Evolutionary conservation across 2,888 invertebrate genomes (phyloP), one percentile per base, ranked within the genome.

Genomic region (Azorinus chamasolen): DNA sequence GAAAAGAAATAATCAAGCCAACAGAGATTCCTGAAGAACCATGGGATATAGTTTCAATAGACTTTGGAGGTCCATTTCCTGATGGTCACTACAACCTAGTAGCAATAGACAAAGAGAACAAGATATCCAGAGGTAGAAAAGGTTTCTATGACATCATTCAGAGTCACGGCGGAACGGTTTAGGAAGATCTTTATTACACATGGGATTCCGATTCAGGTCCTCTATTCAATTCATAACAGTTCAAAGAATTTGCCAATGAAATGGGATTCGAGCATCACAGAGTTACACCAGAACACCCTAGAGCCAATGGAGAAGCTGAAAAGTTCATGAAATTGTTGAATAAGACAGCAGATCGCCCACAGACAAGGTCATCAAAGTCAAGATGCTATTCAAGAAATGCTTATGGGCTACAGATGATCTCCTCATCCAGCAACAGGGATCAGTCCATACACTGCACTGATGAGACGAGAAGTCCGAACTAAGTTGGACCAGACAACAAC

Each of bases 171-270:
- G 24, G 54, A 58, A 37, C 50, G 45, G 24, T 53, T 71, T 14
- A 46, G 24, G 25, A 51, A 43, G 2, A 72, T 80, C 27, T 80
- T 73, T 65, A 46, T 69, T 16, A 79, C 72, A 46, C 39, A 59
- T 64, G 76, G 72, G 16, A 66, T 50, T 25, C 24, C 25, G 74
- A 75, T 51, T 72, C 68, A 62, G 77, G 74, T 37, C 69, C 77
- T 12, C 77, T 77, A 39, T 78, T 79, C 37, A 64, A 59, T 20
- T 72, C 61, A 1, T 25, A 45, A 45, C 73, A 72, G 6, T 77
- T 79, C 48, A 39, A 22, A 14, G 37, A 59, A 14, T 79, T 76
- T 66, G 63, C 69, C 16, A 76, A n/a, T n/a, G n/a, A n/a, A n/a
- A n/a, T n/a, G n/a, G n/a, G n/a, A n/a, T n/a, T n/a, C n/a, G n/a